These are phyloP conservation scores for Elymnias hypermnestra DNA, from an alignment of 1,140 invertebrate genomes.

Conservation along the genomic window DNA sequence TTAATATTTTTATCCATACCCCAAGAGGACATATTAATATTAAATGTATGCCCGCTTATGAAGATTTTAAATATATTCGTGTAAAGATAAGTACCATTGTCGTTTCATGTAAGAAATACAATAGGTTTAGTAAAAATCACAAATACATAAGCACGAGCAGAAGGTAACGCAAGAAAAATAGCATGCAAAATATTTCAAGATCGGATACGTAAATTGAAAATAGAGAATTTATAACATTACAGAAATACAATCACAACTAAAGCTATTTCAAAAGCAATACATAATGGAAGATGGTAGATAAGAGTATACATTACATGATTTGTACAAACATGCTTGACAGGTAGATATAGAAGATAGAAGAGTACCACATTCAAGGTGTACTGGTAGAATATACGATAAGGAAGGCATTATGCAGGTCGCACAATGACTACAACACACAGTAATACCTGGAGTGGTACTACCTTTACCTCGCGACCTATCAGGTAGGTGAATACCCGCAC, in stretches of 20 bases:
- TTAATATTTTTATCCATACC: no score
- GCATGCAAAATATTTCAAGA: neutral
- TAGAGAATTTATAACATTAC: constrained; percentile 13
- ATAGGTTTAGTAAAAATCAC: no score
- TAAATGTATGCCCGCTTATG: no score
- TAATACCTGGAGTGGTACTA: constrained; percentile 74
- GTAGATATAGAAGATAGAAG: constrained; percentile 32
- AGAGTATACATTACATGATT: constrained; percentile 15
- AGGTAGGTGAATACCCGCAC: constrained; percentile 98
- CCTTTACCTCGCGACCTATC: constrained; percentile 91
- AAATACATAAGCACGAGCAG: neutral
- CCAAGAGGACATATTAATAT: no score
- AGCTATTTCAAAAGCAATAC: constrained; percentile 29
- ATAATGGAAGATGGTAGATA: constrained; percentile 34
- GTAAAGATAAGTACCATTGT: no score
- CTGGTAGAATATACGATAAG: constrained; percentile 56
- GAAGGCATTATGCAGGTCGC: constrained; percentile 71
- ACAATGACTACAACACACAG: constrained; percentile 74
- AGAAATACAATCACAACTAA: constrained; percentile 14
- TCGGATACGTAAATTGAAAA: neutral
- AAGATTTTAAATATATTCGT: no score
- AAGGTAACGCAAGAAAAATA: neutral
- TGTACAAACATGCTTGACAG: constrained; percentile 25
- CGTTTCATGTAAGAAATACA: no score
- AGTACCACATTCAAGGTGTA: constrained; percentile 71